Evolutionary conservation across 1,140 invertebrate genomes (phyloP), one percentile per base, ranked within the genome.

Genomic region (Ceratoteleas bidentatus): DNA sequence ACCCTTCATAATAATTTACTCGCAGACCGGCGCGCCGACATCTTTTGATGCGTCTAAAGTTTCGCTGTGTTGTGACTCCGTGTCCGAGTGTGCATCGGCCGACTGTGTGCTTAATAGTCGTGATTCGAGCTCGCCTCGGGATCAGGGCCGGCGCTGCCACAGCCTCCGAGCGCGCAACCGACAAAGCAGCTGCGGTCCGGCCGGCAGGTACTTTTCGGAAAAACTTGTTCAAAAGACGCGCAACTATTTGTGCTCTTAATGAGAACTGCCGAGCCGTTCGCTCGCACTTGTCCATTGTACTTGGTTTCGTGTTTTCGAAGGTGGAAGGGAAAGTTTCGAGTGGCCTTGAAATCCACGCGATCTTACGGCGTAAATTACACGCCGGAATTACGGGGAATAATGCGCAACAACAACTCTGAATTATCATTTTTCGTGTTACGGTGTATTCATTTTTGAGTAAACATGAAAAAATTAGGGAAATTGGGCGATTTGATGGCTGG

Each of bases 1-100:
- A 58, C 38, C 60, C 66, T 52, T 69, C 77, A 64, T 74, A 74
- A 69, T 79, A 79, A 79, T 79, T 72, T 72, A 79, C 57, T 69
- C 15, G 34, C 34, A 52, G 52, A 38, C 58, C 60, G 13, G 50
- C 16, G 54, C 53, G 24, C 32, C 38, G 15, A 50, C 40, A 50
- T 65, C 60, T 69, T 80, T 73, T 73, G 62, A 62, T 64, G 69
- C 69, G 49, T 61, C 76, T 73, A 61, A 66, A 61, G 61, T 79
- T 79, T 69, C 76, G 49, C 6, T 66, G 57, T 79, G 68, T 79
- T 79, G 68, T 79, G 68, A 79, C 68, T 72, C 24, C 36, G 57
- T 68, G 34, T 73, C 36, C 13, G 50, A 69, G 74, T 49, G 66
- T 75, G 72, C 72, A 66, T 60, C 54, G 56, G 43, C 53, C 60